Evolutionary conservation across 1,140 invertebrate species (phyloP), one percentile per base, ranked within the genome.

Genomic region (Sitobion miscanthi): DNA sequence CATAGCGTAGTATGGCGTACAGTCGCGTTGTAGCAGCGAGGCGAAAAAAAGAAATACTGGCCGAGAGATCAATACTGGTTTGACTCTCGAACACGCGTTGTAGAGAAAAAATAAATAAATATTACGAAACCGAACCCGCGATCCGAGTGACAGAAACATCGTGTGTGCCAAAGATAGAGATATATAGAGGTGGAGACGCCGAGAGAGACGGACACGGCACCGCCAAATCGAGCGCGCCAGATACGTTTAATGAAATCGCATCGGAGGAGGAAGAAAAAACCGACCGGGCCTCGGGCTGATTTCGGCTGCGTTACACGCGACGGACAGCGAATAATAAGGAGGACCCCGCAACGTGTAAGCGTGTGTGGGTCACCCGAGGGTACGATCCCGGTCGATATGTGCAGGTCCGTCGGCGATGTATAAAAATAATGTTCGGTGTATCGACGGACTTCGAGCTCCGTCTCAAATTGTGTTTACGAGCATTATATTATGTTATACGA

Each of bases 51-150:
- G 38, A 82, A 47, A 85, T 52, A 93, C 69, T 45, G 49, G 82
- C 91, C n/a, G 45, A 93, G 91, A 93, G 91, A 93, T 93, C 91
- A 93, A 93, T 93, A 93, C 91, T 93, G 91, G 91, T 93, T 93
- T 57, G 82, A 93, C 82, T 93, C 77, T 93, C 77, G 69, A 90
- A 90, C 54, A n/a, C 77, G 38, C 62, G n/a, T 52, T 35, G 35
- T 35, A 35, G 35, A 30, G 52, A 42, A 25, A 91, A 92, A 54
- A 82, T n/a, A 91, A 82, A 91, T 17, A 57, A 57, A 89, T 54
- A 21, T n/a, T 38, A 89, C 42, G 20, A 30, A 54, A 54, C 47
- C 49, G 49, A 87, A 87, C 86, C 85, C 38, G 38, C 62, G 62
- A 77, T 77, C 62, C 62, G 62, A 77, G 62, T 77, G 62, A 77